These are phyloP conservation scores for Bucco capensis DNA, from an alignment of 2,113 vertebrate species.

Conservation along the genomic window DNA sequence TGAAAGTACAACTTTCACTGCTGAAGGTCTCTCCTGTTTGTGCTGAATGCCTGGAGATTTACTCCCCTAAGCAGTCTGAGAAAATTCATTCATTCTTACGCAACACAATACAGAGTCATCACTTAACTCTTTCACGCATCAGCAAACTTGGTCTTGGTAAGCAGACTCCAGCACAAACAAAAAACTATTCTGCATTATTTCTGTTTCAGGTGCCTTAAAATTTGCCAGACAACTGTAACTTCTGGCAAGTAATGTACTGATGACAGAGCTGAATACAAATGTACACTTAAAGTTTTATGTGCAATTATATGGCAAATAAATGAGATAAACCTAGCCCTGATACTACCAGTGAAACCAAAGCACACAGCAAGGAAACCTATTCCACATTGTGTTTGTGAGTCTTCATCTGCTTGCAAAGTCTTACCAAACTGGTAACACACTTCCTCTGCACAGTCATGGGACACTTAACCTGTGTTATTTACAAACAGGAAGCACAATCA, in stretches of 20 bases:
- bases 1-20: not conserved
- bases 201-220: not conserved
- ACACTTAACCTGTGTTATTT: not conserved
- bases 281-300: not conserved
- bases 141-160: not conserved
- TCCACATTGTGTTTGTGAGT: not conserved
- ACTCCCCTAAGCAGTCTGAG: not conserved
- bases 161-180: not conserved
- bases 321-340: not conserved
- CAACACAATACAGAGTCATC: not conserved
- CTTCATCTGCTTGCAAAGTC: not conserved
- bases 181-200: not conserved
- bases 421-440: not conserved
- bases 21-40: not conserved
- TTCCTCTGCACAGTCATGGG: not conserved
- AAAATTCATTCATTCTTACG: not conserved
- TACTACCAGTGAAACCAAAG: not conserved
- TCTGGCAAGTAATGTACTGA: not conserved
- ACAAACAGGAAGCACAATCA: not conserved
- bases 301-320: not conserved
- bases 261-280: not conserved
- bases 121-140: not conserved
- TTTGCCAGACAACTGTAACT: not conserved
- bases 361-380: not conserved
- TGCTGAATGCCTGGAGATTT: not conserved